A percentile compares a stretch with the other conserved stretches of the same genome.
Evolutionary conservation across 2,888 invertebrate species (phyloP).

Genomic region (Epirrhoe tristata): DNA sequence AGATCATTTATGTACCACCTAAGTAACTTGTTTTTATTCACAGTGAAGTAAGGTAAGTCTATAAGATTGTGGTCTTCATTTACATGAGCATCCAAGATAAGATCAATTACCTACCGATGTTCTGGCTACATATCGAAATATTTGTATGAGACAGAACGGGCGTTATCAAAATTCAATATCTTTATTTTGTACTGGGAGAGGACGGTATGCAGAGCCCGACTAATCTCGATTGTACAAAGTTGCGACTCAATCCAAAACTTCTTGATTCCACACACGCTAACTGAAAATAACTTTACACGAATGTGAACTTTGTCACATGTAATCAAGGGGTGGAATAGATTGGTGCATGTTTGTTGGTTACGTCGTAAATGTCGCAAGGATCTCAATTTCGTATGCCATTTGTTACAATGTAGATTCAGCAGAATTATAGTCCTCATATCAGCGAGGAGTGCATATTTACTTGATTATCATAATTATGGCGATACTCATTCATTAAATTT

Average conservation of each 20-base stretch:
- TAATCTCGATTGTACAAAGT: slow-evolving; percentile 81
- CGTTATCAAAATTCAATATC: slow-evolving; percentile 81
- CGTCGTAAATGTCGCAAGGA: slow-evolving; percentile 40
- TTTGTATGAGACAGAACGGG: slow-evolving; percentile 62
- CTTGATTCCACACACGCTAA: slow-evolving; percentile 52
- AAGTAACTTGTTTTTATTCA: slow-evolving; percentile 15
- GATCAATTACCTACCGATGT: slow-evolving; percentile 4
- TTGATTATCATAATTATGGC: slow-evolving; percentile 20
- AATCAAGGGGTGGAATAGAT: slow-evolving; percentile 46
- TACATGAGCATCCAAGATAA: slow-evolving; percentile 21
- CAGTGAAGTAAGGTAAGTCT: slow-evolving; percentile 15
- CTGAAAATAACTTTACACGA: slow-evolving; percentile 34
- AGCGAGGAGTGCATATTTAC: slow-evolving; percentile 53
- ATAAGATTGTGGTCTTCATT: slow-evolving; percentile 13
- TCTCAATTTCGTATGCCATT: slow-evolving; percentile 60
- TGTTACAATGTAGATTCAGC: slow-evolving; percentile 67
- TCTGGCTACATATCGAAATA: slow-evolving; percentile 44
- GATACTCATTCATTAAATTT: slow-evolving; percentile 56
- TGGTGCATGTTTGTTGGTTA: slow-evolving; percentile 36
- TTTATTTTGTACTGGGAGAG: slow-evolving; percentile 78
- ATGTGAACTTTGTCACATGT: slow-evolving; percentile 41
- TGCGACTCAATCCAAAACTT: slow-evolving; percentile 74
- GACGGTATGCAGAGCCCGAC: slow-evolving; percentile 71
- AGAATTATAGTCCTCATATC: slow-evolving; percentile 57
- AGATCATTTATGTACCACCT: slow-evolving; percentile 12